Evolutionary conservation across 1,140 invertebrate species (phyloP).

Genomic region (Orchestia grillus): DNA sequence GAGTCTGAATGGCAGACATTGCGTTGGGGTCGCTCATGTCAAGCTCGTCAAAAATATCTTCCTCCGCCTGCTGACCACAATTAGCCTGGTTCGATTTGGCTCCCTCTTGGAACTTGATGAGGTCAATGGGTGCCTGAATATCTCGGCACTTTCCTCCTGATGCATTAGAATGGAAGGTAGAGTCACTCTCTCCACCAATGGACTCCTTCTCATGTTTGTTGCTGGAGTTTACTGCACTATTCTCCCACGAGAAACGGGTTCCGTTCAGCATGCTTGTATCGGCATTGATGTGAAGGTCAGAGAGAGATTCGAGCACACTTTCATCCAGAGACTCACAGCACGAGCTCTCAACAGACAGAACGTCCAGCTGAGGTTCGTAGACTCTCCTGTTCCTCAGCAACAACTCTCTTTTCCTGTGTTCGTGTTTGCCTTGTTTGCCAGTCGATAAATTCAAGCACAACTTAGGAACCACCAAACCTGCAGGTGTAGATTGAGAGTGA

Average conservation of each 20-base stretch:
- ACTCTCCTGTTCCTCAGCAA: background rate
- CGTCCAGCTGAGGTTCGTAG: background rate
- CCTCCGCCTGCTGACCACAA: background rate
- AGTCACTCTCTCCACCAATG: background rate
- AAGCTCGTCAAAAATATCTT: constrained; percentile 5
- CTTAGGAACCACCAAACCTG: background rate
- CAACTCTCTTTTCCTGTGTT: background rate
- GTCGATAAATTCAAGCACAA: background rate
- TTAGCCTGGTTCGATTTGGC: background rate
- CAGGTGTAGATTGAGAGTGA: background rate
- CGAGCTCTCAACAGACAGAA: background rate
- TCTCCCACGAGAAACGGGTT: background rate
- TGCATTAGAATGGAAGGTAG: too few relatives aligned
- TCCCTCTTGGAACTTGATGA: background rate
- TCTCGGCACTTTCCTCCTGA: too few relatives aligned
- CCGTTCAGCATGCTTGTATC: background rate
- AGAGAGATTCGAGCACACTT: background rate
- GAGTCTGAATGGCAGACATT: background rate
- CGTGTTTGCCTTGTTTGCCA: background rate
- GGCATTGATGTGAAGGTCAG: background rate
- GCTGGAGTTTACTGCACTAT: background rate
- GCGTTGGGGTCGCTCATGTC: constrained; percentile 15
- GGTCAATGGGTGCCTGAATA: background rate
- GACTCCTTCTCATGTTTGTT: background rate
- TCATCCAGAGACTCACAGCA: background rate